Evolutionary conservation across 2,797 vertebrate species (phyloP), one percentile per base, ranked within the genome.

Genomic region (Melanitta fusca): DNA sequence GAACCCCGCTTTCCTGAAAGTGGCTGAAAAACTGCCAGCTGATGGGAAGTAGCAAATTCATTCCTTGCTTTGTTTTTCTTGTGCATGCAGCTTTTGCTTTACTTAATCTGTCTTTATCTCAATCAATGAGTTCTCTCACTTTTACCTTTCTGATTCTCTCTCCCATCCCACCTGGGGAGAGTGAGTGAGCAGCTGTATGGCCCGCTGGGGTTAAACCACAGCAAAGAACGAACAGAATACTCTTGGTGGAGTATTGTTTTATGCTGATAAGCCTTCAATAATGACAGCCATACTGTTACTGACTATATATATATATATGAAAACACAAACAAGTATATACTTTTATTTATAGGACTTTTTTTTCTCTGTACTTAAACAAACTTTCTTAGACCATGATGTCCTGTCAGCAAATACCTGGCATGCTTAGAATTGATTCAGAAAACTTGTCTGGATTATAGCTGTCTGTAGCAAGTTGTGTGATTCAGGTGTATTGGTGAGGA

Each of bases 341-440:
- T 11, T 73, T 56, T 58, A 58, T 60, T 80, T 68, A 39, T 47
- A 36, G 6, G 6, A 85, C 0, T 39, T 54, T 68, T 54, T 74
- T 80, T 39, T 25, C n/a, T 88, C 73, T 93, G 8, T 60, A 56
- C 49, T 88, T 85, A 28, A 96, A 78, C 69, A 22, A 92, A 89
- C 19, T 75, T 91, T 58, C 45, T 60, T 6, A 54, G 6, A 39
- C 51, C 70, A 80, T 54, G 60, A 80, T 43, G 56, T 93, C 45
- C 30, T 92, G 41, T 80, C 39, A 84, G 43, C 4, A 75, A 86
- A 66, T 71, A 30, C 57, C 65, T 73, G 21, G 66, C 8, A 24
- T 77, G 18, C 6, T 74, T 49, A 75, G 21, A 73, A 91, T 2
- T 36, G 43, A 91, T 80, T 69, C 45, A 87, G 69, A 80, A 81